Percentiles rank a stretch among this genome's conserved stretches.
Evolutionary conservation across 1,140 invertebrate species (phyloP).

Genomic region (Drosophila carrolli): DNA sequence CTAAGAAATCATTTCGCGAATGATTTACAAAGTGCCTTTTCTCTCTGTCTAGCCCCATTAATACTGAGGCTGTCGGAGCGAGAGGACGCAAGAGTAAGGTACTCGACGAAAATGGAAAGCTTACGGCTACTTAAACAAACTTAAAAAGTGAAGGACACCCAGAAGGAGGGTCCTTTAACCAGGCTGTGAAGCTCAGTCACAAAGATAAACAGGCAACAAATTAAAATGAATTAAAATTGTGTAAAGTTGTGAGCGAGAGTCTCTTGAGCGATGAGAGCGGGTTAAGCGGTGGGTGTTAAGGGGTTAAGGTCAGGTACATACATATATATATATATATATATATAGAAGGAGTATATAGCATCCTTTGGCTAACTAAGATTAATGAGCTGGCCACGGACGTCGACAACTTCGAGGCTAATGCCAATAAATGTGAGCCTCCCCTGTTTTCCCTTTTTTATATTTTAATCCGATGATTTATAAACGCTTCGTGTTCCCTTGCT

Average conservation of each 20-base stretch:
- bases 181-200: constrained; percentile 29
- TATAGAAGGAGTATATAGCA: constrained; percentile 6
- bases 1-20: constrained; percentile 11
- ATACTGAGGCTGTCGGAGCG: background rate
- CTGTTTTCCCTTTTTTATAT: constrained; percentile 26
- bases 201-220: constrained; percentile 54
- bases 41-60: constrained; percentile 7
- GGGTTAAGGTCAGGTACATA: constrained; percentile 11
- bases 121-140: constrained; percentile 41
- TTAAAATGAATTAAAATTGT: constrained; percentile 63
- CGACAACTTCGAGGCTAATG: constrained; percentile 56
- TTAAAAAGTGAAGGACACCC: constrained; percentile 23
- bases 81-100: background rate
- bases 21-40: constrained; percentile 2
- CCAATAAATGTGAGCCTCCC: constrained; percentile 61
- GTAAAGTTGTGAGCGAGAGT: constrained; percentile 45
- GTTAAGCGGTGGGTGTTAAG: constrained; percentile 8
- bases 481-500: constrained; percentile 29
- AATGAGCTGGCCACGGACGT: constrained; percentile 48
- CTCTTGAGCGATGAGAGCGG: constrained; percentile 25
- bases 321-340: no score
- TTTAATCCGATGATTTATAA: constrained; percentile 73
- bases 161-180: constrained; percentile 13
- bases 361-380: constrained; percentile 67
- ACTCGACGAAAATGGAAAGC: constrained; percentile 30